Percentiles rank a stretch among this genome's conserved stretches.
These are phyloP conservation scores for Caenorhabditis auriculariae DNA, from an alignment of 2,888 invertebrate species.

Conservation along the genomic window DNA sequence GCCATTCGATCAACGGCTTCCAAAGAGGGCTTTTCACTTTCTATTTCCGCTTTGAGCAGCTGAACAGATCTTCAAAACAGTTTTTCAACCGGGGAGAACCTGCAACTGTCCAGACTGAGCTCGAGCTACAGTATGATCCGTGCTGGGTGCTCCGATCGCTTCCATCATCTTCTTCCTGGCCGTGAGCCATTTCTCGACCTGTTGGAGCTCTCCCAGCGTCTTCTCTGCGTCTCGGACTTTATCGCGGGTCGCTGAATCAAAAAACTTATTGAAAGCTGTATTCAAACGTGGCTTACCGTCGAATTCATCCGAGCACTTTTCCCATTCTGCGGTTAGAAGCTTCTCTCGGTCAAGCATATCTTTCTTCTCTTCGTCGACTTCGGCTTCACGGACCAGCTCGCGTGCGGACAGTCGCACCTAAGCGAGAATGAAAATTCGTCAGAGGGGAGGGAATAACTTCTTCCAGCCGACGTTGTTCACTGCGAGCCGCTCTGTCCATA, in stretches of 20 bases:
- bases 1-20: slow-evolving; percentile 82
- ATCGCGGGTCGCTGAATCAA: slow-evolving; percentile 12
- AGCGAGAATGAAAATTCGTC: too few species aligned
- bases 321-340: slow-evolving; percentile 39
- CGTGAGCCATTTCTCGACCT: slow-evolving; percentile 81
- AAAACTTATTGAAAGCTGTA: not conserved
- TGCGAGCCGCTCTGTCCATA: slow-evolving; percentile 30
- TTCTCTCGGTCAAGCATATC: slow-evolving; percentile 26
- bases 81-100: not conserved
- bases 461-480: slow-evolving; percentile 29
- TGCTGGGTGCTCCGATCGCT: slow-evolving; percentile 90
- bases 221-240: slow-evolving; percentile 82
- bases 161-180: slow-evolving; percentile 94
- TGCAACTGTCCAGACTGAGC: slow-evolving; percentile 33
- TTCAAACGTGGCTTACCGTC: slow-evolving; percentile 12
- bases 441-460: slow-evolving; percentile 19
- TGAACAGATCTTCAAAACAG: slow-evolving; percentile 63
- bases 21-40: slow-evolving; percentile 85
- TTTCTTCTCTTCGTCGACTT: slow-evolving; percentile 22
- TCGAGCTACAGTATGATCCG: slow-evolving; percentile 79
- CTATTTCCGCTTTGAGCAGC: slow-evolving; percentile 90
- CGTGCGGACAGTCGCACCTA: slow-evolving; percentile 13
- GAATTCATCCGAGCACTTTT: slow-evolving; percentile 28
- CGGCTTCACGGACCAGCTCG: slow-evolving; percentile 27
- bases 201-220: slow-evolving; percentile 85